Percentiles rank a stretch among this genome's conserved stretches.
phyloP scores from a whole-genome alignment of 2,888 invertebrate genomes.

The Dexiosoma caninum region DNA sequence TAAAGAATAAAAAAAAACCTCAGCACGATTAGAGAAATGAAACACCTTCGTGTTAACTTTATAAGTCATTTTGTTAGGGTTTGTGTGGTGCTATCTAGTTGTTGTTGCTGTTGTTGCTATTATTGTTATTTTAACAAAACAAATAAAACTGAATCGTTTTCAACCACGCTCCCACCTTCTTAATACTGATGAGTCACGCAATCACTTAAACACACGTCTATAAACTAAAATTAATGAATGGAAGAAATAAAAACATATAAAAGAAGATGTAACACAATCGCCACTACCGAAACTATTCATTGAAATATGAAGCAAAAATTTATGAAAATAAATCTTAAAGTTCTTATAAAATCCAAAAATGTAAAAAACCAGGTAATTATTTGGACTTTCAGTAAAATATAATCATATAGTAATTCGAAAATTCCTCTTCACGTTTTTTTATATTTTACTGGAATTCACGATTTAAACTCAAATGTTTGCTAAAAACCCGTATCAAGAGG shows the following conservation, averaged over 20 bases:
- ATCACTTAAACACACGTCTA: constrained; percentile 61
- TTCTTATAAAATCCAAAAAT: too few species aligned
- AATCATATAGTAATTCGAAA: too few species aligned
- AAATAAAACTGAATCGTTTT: constrained; percentile 53
- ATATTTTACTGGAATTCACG: too few species aligned
- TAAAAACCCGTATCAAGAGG: too few species aligned
- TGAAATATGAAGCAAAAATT: background rate
- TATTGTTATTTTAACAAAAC: constrained; percentile 30
- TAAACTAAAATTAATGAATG: background rate
- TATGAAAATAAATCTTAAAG: background rate
- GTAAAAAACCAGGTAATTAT: too few species aligned
- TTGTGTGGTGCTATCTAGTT: constrained; percentile 25
- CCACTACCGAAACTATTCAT: background rate
- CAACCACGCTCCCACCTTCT: constrained; percentile 43
- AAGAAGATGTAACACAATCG: background rate
- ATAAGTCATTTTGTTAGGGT: constrained; percentile 41
- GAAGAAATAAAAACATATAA: background rate
- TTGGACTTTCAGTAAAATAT: too few species aligned
- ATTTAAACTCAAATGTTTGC: too few species aligned
- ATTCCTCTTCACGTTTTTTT: too few species aligned
- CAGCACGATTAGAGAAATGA: constrained; percentile 25
- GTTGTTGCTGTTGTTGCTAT: constrained; percentile 16
- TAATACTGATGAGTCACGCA: constrained; percentile 64
- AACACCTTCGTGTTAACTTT: constrained; percentile 54
- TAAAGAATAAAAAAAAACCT: constrained; percentile 5